These are phyloP conservation scores for Dioctria linearis DNA, from an alignment of 2,888 invertebrate genomes.

Conservation along the genomic window DNA sequence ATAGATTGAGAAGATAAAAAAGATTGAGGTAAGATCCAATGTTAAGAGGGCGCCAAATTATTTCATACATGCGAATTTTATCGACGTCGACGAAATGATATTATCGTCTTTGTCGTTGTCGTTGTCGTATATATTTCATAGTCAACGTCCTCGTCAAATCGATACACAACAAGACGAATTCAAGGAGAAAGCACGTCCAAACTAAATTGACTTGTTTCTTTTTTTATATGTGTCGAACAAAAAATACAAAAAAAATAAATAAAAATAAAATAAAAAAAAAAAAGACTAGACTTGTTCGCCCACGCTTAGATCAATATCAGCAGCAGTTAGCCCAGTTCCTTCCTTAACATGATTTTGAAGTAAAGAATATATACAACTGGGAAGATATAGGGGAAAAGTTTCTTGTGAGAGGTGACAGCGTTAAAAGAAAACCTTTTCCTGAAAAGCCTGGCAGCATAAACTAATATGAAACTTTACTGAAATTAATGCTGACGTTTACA, in stretches of 20 bases:
- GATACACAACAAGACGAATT: background rate
- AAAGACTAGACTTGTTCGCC: background rate
- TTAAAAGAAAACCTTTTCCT: slow-evolving; percentile 18
- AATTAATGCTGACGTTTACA: slow-evolving; percentile 51
- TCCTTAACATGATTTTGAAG: background rate
- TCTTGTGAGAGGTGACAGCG: slow-evolving; percentile 29
- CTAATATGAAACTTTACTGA: slow-evolving; percentile 38
- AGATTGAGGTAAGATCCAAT: background rate
- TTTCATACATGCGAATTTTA: slow-evolving; percentile 26
- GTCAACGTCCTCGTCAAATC: slow-evolving; percentile 12
- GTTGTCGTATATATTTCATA: no score
- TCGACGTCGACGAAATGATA: slow-evolving; percentile 18
- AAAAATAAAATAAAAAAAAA: no score
- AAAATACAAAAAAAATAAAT: background rate
- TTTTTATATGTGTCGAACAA: background rate
- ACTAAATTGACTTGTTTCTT: slow-evolving; percentile 5
- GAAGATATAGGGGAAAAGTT: slow-evolving; percentile 3
- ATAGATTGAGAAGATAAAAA: slow-evolving; percentile 4
- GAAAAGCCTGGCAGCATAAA: slow-evolving; percentile 24
- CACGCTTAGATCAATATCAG: slow-evolving; percentile 33
- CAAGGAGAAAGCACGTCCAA: slow-evolving; percentile 3
- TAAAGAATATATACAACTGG: background rate
- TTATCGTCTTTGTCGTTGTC: slow-evolving; percentile 10
- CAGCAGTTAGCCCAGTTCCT: background rate
- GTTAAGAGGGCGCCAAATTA: slow-evolving; percentile 34